Evolutionary conservation across 37 sponge, comb jelly and placozoan species (phyloP).

Genomic region (Cliona cf. orientalis): DNA sequence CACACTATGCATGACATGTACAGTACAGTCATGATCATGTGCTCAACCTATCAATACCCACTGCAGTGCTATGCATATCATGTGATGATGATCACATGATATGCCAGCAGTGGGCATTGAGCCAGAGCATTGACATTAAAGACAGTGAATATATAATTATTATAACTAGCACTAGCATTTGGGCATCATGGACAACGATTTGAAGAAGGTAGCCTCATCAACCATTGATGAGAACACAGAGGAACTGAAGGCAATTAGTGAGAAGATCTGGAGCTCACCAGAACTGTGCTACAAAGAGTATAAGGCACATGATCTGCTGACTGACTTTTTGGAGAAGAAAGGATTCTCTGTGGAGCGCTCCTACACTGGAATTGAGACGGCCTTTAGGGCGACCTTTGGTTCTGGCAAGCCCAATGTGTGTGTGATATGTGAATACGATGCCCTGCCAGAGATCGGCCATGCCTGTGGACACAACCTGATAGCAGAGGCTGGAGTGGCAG

Average conservation of each 20-base stretch:
- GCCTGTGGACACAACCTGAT: constrained; percentile 98
- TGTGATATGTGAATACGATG: constrained; percentile 92
- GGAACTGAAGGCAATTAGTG: constrained; percentile 47
- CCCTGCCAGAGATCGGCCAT: constrained; percentile 94
- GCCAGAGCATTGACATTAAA: no score
- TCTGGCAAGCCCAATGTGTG: constrained; percentile 66
- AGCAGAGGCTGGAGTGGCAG: constrained; percentile 94
- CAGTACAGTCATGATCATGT: no score
- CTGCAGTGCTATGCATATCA: no score
- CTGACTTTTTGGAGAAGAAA: constrained; percentile 66
- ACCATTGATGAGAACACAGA: neutral
- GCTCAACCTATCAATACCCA: no score
- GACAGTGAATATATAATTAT: no score
- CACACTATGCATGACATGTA: no score
- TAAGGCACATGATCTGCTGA: constrained; percentile 72
- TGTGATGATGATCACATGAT: no score
- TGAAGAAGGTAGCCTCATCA: neutral
- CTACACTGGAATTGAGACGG: constrained; percentile 80
- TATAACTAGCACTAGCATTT: no score
- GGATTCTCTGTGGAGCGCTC: constrained; percentile 81
- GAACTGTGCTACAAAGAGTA: constrained; percentile 75
- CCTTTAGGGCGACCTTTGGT: constrained; percentile 86
- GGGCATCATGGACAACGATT: no score
- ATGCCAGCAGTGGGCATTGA: no score
- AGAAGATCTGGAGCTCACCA: constrained; percentile 74